A percentile compares a stretch with the other conserved stretches of the same genome.
Conservation (phyloP, 2,888 invertebrate species). For the Acanthosepion lycidas region DNA sequence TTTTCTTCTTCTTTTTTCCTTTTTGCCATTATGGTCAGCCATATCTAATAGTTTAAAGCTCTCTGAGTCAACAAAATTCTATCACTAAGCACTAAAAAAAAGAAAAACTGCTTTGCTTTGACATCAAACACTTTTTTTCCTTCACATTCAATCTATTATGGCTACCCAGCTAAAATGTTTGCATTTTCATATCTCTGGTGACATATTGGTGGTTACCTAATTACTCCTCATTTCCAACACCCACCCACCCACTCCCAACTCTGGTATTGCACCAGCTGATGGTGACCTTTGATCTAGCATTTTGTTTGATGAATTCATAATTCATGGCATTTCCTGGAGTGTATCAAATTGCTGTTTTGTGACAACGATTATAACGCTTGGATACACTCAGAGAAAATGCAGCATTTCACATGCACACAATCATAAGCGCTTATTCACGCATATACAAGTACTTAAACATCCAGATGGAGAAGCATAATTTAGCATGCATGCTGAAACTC, state of each 20-base stretch:
- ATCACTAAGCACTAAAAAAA: neutral
- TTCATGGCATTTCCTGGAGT: neutral
- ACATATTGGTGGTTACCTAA: neutral
- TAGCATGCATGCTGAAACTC: neutral
- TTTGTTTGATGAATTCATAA: conserved; percentile 17
- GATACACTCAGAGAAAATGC: neutral
- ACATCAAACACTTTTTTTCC: neutral
- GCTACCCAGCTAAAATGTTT: neutral
- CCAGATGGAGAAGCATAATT: neutral
- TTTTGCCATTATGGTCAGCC: neutral
- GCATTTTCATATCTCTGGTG: neutral
- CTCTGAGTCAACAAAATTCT: neutral
- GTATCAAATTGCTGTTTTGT: conserved; percentile 17
- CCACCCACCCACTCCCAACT: neutral
- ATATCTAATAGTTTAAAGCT: neutral
- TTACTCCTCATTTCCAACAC: neutral
- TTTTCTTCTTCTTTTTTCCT: neutral
- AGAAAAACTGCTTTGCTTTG: neutral
- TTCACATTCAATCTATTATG: neutral
- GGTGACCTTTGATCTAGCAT: neutral
- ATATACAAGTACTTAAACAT: neutral
- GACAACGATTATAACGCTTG: neutral
- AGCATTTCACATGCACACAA: neutral
- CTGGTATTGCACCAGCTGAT: neutral
- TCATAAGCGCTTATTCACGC: neutral